A percentile compares a stretch with the other conserved stretches of the same genome.
Conservation (phyloP, 2,797 vertebrate species). For the Oreochromis mossambicus region DNA sequence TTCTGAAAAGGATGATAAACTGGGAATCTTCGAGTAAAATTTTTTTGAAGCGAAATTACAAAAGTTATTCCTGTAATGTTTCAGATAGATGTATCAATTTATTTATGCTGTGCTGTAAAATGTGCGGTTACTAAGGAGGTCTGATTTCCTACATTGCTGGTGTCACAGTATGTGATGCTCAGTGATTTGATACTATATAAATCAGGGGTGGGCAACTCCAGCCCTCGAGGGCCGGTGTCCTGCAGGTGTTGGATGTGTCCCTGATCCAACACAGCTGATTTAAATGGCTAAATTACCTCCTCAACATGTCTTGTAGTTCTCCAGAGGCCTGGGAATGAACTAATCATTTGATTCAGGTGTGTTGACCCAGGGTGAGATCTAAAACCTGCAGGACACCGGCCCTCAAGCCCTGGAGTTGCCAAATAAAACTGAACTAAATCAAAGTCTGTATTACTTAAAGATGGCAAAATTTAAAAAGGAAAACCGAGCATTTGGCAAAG, state of each 20-base stretch:
- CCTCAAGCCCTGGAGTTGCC: neutral
- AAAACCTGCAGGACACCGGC: rapidly evolving
- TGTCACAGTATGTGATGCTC: neutral
- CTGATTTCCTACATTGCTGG: neutral
- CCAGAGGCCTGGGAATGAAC: rapidly evolving
- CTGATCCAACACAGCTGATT: neutral
- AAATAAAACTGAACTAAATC: neutral
- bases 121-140: neutral
- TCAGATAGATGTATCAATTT: neutral
- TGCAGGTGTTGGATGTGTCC: neutral
- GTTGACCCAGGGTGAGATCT: neutral
- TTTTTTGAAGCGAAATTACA: neutral
- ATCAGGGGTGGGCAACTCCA: neutral
- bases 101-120: neutral
- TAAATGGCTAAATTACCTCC: rapidly evolving
- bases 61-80: neutral
- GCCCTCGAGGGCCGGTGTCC: neutral
- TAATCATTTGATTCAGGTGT: rapidly evolving
- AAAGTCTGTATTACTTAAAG: neutral
- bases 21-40: neutral
- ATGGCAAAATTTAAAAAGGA: neutral
- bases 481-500: neutral
- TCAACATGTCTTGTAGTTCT: neutral
- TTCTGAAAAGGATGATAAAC: neutral
- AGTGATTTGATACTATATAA: neutral